These are phyloP conservation scores for Lepus americanus DNA, from an alignment of 2,113 vertebrate species.

Conservation along the genomic window DNA sequence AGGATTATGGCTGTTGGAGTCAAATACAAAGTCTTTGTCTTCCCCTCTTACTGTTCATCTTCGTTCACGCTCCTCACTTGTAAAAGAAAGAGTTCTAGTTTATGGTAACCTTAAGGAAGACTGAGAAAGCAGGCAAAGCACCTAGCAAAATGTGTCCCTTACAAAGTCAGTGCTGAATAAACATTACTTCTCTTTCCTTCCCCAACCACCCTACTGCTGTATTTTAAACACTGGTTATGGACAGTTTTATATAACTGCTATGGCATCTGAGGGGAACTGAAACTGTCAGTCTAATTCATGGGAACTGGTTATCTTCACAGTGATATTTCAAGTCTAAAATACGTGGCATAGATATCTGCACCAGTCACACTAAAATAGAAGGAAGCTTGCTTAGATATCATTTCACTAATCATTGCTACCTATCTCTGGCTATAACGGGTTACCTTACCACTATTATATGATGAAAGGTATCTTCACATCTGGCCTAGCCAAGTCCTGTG, in stretches of 20 bases:
- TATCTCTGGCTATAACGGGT: not conserved
- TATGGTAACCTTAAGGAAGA: not conserved
- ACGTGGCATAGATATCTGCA: not conserved
- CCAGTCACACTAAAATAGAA: not conserved
- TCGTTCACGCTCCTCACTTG: not conserved
- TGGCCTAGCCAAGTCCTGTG: not conserved
- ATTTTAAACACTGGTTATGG: slow-evolving; percentile 52
- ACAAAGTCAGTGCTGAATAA: slow-evolving; percentile 22
- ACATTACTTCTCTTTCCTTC: slow-evolving; percentile 41
- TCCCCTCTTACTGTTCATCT: not conserved
- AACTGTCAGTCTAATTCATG: slow-evolving; percentile 58
- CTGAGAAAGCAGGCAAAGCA: slow-evolving; percentile 6
- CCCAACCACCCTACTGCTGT: not conserved
- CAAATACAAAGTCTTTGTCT: not conserved
- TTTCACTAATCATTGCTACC: not conserved
- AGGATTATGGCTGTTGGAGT: not conserved
- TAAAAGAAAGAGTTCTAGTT: slow-evolving; percentile 30
- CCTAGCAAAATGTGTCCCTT: slow-evolving; percentile 33
- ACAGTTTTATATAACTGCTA: slow-evolving; percentile 56
- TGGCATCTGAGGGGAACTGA: slow-evolving; percentile 55
- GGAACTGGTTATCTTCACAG: slow-evolving; percentile 5
- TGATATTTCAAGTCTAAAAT: not conserved
- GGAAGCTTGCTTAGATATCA: not conserved
- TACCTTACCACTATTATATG: slow-evolving; percentile 17
- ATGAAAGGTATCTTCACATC: not conserved